phyloP scores from a whole-genome alignment of 2,888 invertebrate species.

The Drosophila diplacantha region DNA sequence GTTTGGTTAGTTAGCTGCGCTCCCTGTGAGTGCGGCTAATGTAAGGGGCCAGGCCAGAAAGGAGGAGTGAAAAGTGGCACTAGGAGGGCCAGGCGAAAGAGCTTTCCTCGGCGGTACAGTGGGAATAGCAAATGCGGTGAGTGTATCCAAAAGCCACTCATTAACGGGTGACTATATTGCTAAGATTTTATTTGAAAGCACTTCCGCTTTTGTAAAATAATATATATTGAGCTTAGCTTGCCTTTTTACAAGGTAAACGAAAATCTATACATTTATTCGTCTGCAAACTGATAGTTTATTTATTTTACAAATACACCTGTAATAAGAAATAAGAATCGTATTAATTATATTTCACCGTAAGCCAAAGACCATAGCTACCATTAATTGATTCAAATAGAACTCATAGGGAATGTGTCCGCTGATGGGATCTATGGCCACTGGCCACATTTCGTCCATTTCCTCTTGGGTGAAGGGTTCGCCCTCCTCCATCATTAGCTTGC shows the following conservation, averaged over 20 bases:
- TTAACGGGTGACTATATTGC: neutral
- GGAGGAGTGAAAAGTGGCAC: conserved; percentile 18
- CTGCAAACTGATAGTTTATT: too few relatives aligned
- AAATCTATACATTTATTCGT: neutral
- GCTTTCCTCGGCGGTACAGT: conserved; percentile 15
- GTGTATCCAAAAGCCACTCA: neutral
- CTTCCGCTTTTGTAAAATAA: conserved; percentile 5
- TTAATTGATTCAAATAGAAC: conserved; percentile 90
- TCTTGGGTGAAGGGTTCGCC: conserved; percentile 94
- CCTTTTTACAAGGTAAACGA: neutral
- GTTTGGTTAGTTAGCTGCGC: conserved; percentile 54
- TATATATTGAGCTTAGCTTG: neutral
- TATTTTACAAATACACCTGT: conserved; percentile 50
- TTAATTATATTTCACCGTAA: fast-evolving
- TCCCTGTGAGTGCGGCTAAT: conserved; percentile 41
- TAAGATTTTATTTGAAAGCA: conserved; percentile 7
- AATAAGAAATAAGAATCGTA: neutral
- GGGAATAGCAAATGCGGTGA: conserved; percentile 22
- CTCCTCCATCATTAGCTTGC: conserved; percentile 89
- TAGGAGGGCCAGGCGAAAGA: conserved; percentile 13
- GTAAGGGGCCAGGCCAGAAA: conserved; percentile 39
- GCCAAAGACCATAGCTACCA: conserved; percentile 79
- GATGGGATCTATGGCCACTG: conserved; percentile 88
- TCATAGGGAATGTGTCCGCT: conserved; percentile 90
- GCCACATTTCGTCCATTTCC: conserved; percentile 95